Evolutionary conservation across 1,140 invertebrate species (phyloP).

Genomic region (Telenomus remus): DNA sequence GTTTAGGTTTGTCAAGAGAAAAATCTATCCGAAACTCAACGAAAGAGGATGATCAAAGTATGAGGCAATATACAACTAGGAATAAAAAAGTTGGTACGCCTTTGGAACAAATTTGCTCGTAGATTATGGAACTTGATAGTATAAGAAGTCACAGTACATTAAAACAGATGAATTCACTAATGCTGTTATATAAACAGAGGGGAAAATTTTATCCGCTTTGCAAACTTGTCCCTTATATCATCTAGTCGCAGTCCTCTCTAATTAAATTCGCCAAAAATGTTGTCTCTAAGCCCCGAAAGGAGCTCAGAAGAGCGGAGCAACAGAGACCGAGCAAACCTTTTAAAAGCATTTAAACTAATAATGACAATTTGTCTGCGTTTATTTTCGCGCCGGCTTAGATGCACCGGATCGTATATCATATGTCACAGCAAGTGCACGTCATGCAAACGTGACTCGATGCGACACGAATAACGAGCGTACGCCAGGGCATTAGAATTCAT

Average conservation of each 20-base stretch:
- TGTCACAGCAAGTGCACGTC: constrained; percentile 4
- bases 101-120: constrained; percentile 44
- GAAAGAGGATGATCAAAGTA: constrained; percentile 40
- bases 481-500: background rate
- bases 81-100: constrained; percentile 33
- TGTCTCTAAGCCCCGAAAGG: constrained; percentile 5
- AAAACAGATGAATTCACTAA: constrained; percentile 54
- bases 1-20: constrained; percentile 17
- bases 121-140: constrained; percentile 45
- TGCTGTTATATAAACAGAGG: constrained; percentile 53
- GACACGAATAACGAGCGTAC: constrained; percentile 7
- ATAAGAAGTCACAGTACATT: constrained; percentile 54
- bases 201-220: constrained; percentile 51
- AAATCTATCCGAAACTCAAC: constrained; percentile 34
- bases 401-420: constrained; percentile 6
- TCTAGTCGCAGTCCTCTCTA: constrained; percentile 36
- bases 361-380: constrained; percentile 27
- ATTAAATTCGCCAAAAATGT: constrained; percentile 49
- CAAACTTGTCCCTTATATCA: constrained; percentile 53
- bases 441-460: background rate
- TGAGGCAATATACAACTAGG: constrained; percentile 36
- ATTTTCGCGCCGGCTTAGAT: constrained; percentile 15
- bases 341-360: constrained; percentile 47
- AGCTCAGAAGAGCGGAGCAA: background rate
- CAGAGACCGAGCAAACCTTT: constrained; percentile 11